Evolutionary conservation across 2,797 vertebrate species (phyloP).

Genomic region (Bradypodion pumilum): DNA sequence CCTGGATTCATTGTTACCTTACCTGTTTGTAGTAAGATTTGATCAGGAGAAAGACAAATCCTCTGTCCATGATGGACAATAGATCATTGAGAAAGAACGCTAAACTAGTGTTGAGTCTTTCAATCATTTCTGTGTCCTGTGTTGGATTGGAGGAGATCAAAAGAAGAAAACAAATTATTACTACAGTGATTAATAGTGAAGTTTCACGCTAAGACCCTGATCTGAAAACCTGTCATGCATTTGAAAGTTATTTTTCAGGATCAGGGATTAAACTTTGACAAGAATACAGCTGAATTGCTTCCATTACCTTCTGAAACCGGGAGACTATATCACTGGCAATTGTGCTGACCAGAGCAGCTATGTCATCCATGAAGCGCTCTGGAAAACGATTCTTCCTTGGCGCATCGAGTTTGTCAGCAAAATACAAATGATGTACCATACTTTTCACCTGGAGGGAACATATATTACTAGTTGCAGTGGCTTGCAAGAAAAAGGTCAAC

Average conservation of each 20-base stretch:
- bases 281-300: constrained; percentile 40
- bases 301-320: constrained; percentile 94
- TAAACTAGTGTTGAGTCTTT: constrained; percentile 94
- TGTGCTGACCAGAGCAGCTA: constrained; percentile 94
- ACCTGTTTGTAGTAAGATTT: constrained; percentile 98
- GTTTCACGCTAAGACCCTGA: constrained; percentile 5
- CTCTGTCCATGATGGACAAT: constrained; percentile 97
- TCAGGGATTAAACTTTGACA: constrained; percentile 24
- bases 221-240: background rate
- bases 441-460: constrained; percentile 89
- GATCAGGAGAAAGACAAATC: constrained; percentile 92
- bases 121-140: constrained; percentile 95
- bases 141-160: constrained; percentile 27
- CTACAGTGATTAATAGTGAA: background rate
- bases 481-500: constrained; percentile 15
- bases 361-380: constrained; percentile 99
- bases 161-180: background rate
- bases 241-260: constrained; percentile 4
- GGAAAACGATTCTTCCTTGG: constrained; percentile 95
- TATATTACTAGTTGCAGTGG: constrained; percentile 35
- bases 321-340: constrained; percentile 94
- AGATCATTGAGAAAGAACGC: constrained; percentile 97
- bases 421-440: constrained; percentile 98
- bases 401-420: constrained; percentile 92
- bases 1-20: constrained; percentile 30